Evolutionary conservation across 2,888 invertebrate genomes (phyloP).

Genomic region (Azorinus chamasolen): DNA sequence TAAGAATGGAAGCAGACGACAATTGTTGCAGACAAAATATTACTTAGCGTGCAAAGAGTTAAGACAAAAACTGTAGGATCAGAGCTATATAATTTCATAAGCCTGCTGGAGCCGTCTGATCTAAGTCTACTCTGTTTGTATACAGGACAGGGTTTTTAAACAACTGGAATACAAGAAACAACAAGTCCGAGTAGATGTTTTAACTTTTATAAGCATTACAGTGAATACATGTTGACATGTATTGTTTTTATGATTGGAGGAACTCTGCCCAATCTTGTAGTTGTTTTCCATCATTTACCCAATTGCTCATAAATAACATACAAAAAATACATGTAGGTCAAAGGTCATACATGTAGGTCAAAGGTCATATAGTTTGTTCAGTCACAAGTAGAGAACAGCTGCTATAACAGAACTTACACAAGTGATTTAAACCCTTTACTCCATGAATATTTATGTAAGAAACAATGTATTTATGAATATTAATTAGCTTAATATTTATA

Average conservation of each 20-base stretch:
- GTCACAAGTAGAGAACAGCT: conserved; percentile 8
- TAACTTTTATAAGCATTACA: conserved; percentile 49
- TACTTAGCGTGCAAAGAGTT: too few species aligned
- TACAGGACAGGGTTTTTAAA: too few species aligned
- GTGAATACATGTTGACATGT: conserved; percentile 42
- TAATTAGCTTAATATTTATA: too few species aligned
- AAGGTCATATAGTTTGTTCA: conserved; percentile 5
- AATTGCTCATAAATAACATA: conserved; percentile 26
- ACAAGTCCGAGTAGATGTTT: conserved; percentile 29
- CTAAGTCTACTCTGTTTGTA: too few species aligned
- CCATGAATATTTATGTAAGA: too few species aligned
- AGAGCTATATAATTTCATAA: too few species aligned
- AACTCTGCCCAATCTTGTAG: conserved; percentile 28
- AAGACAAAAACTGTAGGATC: too few species aligned
- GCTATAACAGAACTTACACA: conserved; percentile 4
- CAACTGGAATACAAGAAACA: conserved; percentile 8
- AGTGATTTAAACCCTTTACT: too few species aligned
- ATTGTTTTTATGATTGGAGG: conserved; percentile 35
- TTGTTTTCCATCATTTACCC: conserved; percentile 29
- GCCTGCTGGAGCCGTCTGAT: too few species aligned
- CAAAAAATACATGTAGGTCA: conserved; percentile 10
- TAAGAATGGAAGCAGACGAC: too few species aligned
- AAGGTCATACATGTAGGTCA: conserved; percentile 2
- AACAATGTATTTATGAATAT: too few species aligned
- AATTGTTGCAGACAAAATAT: too few species aligned